Conservation (phyloP, 1,140 invertebrate species). For the Aphaenogaster ashmeadi region DNA sequence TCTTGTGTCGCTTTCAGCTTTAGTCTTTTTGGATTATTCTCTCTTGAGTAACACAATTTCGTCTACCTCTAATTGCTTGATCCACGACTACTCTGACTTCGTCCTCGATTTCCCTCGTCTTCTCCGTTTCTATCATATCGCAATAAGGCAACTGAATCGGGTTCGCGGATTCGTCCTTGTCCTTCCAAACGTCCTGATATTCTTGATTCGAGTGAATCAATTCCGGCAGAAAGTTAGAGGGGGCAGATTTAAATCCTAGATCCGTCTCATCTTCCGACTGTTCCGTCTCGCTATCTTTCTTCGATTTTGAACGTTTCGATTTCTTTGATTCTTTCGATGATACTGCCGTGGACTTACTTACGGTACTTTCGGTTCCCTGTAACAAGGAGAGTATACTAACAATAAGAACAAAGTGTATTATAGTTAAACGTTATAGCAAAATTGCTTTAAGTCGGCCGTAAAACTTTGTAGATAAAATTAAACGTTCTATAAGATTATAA, state of each 20-base stretch:
- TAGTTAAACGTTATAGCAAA: slow-evolving; percentile 9
- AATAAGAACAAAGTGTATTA: not conserved
- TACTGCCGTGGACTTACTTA: slow-evolving; percentile 92
- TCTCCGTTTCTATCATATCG: slow-evolving; percentile 94
- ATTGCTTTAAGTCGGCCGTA: not conserved
- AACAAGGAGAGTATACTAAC: not conserved
- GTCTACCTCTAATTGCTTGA: slow-evolving; percentile 92
- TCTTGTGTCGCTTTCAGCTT: not conserved
- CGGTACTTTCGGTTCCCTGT: slow-evolving; percentile 91
- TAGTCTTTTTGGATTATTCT: not conserved
- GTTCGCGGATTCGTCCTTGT: slow-evolving; percentile 92
- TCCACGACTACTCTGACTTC: slow-evolving; percentile 95
- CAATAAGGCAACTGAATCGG: slow-evolving; percentile 91
- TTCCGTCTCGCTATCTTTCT: slow-evolving; percentile 87
- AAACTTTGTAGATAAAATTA: not conserved
- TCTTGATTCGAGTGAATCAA: slow-evolving; percentile 86
- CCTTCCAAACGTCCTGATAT: slow-evolving; percentile 92
- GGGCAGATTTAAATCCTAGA: slow-evolving; percentile 86
- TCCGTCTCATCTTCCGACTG: slow-evolving; percentile 89
- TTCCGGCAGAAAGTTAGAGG: slow-evolving; percentile 87
- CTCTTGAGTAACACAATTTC: not conserved
- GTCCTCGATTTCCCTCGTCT: slow-evolving; percentile 93
- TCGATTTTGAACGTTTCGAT: slow-evolving; percentile 88
- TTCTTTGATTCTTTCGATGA: slow-evolving; percentile 93
- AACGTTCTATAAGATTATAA: not conserved